A percentile compares a stretch with the other conserved stretches of the same genome.
Evolutionary conservation across 2,113 vertebrate genomes (phyloP).

Genomic region (Cryptotis parvus): DNA sequence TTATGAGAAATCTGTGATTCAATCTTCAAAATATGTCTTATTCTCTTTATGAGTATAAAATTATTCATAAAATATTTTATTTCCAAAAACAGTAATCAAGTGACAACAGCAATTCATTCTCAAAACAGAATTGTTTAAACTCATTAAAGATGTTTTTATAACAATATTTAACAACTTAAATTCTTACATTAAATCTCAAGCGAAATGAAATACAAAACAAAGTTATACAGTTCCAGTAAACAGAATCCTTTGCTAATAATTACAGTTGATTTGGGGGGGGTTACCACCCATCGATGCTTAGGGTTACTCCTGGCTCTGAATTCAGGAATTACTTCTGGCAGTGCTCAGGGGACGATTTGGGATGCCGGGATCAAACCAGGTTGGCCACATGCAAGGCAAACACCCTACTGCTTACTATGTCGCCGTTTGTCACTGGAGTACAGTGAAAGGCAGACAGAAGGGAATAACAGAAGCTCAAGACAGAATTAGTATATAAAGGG

Average conservation of each 20-base stretch:
- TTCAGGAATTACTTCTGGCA: too few species aligned
- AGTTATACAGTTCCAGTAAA: not conserved
- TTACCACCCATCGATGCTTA: too few species aligned
- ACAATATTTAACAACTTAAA: slow-evolving; percentile 27
- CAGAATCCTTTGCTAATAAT: not conserved
- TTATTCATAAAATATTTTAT: slow-evolving; percentile 33
- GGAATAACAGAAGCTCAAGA: too few species aligned
- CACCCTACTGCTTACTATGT: too few species aligned
- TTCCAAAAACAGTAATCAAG: slow-evolving; percentile 30
- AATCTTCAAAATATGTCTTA: slow-evolving; percentile 39
- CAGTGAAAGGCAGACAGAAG: too few species aligned
- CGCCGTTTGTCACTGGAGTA: too few species aligned
- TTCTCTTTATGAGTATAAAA: slow-evolving; percentile 23
- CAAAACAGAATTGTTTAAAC: not conserved
- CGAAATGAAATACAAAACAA: not conserved
- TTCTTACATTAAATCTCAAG: slow-evolving; percentile 22
- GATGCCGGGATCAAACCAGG: too few species aligned
- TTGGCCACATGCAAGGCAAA: too few species aligned
- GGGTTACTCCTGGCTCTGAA: too few species aligned
- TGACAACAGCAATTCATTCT: slow-evolving; percentile 27
- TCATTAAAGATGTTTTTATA: not conserved
- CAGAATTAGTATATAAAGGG: too few species aligned
- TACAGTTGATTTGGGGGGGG: not conserved
- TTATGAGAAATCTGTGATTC: slow-evolving; percentile 20
- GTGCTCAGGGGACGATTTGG: too few species aligned